Evolutionary conservation across 2,113 vertebrate species (phyloP).

Genomic region (Etheostoma cragini): DNA sequence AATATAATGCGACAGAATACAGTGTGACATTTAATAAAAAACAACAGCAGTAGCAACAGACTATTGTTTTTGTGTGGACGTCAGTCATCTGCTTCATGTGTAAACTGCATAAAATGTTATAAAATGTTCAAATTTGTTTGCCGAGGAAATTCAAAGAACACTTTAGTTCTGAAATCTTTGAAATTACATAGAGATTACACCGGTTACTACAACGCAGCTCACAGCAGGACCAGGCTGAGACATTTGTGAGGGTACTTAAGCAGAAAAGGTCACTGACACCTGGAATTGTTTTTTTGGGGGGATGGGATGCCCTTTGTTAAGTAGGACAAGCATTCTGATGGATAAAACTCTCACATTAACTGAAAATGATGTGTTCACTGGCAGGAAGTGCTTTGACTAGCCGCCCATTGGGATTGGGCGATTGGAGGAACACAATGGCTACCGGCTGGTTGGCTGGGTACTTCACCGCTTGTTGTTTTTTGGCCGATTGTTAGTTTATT

Average conservation of each 20-base stretch:
- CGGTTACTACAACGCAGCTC: constrained; percentile 32
- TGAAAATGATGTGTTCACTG: constrained; percentile 25
- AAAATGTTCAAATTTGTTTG: not conserved
- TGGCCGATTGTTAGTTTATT: no score
- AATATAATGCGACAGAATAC: not conserved
- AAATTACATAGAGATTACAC: constrained; percentile 15
- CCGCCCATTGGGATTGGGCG: constrained; percentile 30
- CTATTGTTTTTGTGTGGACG: not conserved
- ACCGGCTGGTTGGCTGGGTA: no score
- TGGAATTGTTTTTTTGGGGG: constrained; percentile 12
- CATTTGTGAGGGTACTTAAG: constrained; percentile 53
- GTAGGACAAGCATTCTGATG: constrained; percentile 16
- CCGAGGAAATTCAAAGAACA: not conserved
- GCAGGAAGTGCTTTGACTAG: constrained; percentile 22
- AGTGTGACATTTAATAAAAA: not conserved
- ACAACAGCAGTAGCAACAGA: not conserved
- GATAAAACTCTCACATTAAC: constrained; percentile 18
- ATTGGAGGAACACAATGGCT: no score
- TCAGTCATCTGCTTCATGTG: not conserved
- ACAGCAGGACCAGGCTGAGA: constrained; percentile 49
- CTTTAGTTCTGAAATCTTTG: constrained; percentile 6
- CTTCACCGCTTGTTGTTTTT: no score
- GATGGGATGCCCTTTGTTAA: constrained; percentile 41
- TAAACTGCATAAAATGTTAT: not conserved
- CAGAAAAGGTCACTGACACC: constrained; percentile 37